These are phyloP conservation scores for Euspilapteryx auroguttella DNA, from an alignment of 2,888 invertebrate genomes.

Conservation along the genomic window DNA sequence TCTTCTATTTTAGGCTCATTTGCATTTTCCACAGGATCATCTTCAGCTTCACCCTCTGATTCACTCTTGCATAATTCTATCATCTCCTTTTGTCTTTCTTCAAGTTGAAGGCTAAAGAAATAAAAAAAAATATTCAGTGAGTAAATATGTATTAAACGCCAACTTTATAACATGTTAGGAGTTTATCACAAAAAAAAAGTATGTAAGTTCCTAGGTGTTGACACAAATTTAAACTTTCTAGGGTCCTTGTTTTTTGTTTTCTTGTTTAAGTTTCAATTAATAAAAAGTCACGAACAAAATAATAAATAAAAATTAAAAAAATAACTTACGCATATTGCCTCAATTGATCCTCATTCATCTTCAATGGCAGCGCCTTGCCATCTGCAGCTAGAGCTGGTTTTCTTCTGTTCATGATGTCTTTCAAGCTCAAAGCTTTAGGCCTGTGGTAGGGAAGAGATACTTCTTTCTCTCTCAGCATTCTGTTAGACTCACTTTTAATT, in stretches of 20 bases:
- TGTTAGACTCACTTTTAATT: slow-evolving; percentile 83
- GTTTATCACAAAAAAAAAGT: too few relatives aligned
- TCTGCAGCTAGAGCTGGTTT: slow-evolving; percentile 30
- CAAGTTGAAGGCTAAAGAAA: slow-evolving; percentile 65
- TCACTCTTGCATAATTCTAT: slow-evolving; percentile 77
- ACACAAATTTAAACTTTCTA: too few relatives aligned
- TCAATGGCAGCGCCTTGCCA: slow-evolving; percentile 50
- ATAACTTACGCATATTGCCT: slow-evolving; percentile 66
- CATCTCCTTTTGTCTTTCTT: slow-evolving; percentile 74
- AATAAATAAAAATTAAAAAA: slow-evolving; percentile 4
- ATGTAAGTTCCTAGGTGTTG: too few relatives aligned
- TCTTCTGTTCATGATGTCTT: slow-evolving; percentile 71
- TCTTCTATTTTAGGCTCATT: too few relatives aligned
- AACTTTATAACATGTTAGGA: too few relatives aligned
- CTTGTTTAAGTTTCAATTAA: too few relatives aligned
- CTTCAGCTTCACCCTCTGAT: slow-evolving; percentile 43
- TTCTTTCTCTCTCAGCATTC: slow-evolving; percentile 74
- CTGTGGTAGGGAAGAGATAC: slow-evolving; percentile 84
- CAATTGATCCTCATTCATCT: slow-evolving; percentile 70
- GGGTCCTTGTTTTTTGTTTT: too few relatives aligned
- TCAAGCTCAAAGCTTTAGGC: slow-evolving; percentile 76
- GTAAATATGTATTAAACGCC: too few relatives aligned
- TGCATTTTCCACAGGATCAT: too few relatives aligned
- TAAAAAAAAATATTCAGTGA: slow-evolving; percentile 3
- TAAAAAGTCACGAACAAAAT: too few relatives aligned